A percentile compares a stretch with the other conserved stretches of the same genome.
These are phyloP conservation scores for Artibeus jamaicensis DNA, from an alignment of 2,797 vertebrate genomes.

Conservation along the genomic window DNA sequence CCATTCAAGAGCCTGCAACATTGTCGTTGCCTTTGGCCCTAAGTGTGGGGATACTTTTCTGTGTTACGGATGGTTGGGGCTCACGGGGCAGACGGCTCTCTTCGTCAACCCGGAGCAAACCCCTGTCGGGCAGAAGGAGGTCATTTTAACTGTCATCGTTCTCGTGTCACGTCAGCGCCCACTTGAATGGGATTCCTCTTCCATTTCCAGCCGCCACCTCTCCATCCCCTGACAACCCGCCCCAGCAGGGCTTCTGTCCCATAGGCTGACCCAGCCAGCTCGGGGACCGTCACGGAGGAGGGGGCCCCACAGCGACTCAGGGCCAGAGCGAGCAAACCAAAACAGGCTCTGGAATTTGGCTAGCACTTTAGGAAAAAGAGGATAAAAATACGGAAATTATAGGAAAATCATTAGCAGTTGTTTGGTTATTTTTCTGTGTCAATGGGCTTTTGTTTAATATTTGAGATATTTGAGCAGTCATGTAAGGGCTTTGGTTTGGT, in stretches of 20 bases:
- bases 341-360: constrained; percentile 48
- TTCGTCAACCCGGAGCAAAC: background rate
- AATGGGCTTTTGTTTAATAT: constrained; percentile 66
- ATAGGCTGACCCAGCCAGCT: background rate
- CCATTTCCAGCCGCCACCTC: background rate
- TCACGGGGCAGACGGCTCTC: background rate
- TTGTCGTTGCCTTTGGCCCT: background rate
- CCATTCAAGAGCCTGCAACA: background rate
- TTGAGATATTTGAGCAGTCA: constrained; percentile 61
- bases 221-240: background rate
- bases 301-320: background rate
- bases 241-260: background rate
- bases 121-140: background rate
- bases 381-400: constrained; percentile 61
- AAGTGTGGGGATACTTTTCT: background rate
- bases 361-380: background rate
- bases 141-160: background rate
- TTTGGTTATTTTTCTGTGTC: constrained; percentile 62
- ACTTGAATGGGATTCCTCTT: background rate
- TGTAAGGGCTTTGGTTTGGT: constrained; percentile 33
- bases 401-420: constrained; percentile 62
- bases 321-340: background rate
- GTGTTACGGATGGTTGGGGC: background rate
- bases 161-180: background rate
- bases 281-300: background rate